A percentile compares a stretch with the other conserved stretches of the same genome.
These are phyloP conservation scores for Antheraea yamamai DNA, from an alignment of 2,888 invertebrate species.

Conservation along the genomic window DNA sequence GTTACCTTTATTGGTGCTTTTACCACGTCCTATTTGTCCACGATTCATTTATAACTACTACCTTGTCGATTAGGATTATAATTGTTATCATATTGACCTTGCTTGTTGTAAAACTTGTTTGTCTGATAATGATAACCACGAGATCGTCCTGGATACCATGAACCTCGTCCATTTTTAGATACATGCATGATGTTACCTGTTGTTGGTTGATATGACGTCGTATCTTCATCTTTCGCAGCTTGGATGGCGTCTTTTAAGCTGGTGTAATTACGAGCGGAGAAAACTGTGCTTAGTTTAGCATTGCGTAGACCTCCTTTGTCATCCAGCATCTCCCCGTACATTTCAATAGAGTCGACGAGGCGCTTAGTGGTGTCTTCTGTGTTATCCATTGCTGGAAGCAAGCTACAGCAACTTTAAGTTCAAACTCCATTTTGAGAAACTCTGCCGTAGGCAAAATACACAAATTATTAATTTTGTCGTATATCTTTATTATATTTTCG, in stretches of 20 bases:
- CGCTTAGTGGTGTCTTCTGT: slow-evolving; percentile 19
- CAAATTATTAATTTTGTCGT: no score
- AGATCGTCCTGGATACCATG: background rate
- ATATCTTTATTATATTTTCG: no score
- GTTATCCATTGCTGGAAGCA: slow-evolving; percentile 22
- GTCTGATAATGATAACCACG: background rate
- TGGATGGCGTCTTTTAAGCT: slow-evolving; percentile 22
- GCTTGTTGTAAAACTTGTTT: background rate
- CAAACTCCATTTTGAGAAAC: no score
- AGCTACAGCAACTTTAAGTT: slow-evolving; percentile 18
- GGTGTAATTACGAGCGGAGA: slow-evolving; percentile 22
- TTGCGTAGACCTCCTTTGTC: slow-evolving; percentile 16
- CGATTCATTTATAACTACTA: no score
- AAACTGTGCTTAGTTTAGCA: slow-evolving; percentile 15
- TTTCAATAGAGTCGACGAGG: slow-evolving; percentile 21
- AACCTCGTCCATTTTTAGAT: background rate
- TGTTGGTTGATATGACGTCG: background rate
- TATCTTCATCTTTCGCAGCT: slow-evolving; percentile 24
- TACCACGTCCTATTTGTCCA: no score
- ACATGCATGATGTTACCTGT: background rate
- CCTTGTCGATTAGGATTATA: background rate
- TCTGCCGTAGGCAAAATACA: no score
- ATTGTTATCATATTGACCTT: background rate
- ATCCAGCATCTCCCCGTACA: slow-evolving; percentile 22
- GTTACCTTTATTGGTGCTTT: no score